Evolutionary conservation across 2,113 vertebrate species (phyloP).

Genomic region (Nothobranchius furzeri): DNA sequence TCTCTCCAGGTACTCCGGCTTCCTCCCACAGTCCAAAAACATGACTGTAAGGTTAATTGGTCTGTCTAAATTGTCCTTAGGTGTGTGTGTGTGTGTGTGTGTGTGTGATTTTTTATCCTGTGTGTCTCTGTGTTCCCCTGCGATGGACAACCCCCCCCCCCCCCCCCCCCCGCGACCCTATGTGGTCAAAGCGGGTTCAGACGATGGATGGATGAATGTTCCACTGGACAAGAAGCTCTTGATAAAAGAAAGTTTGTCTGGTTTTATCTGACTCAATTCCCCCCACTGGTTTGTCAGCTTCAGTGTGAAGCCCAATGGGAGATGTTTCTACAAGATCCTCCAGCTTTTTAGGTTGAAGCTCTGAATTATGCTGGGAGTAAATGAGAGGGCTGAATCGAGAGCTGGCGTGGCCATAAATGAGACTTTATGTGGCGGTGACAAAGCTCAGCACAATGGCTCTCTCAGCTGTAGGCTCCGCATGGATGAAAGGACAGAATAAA

Average conservation of each 20-base stretch:
- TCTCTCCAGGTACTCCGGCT: too few species aligned
- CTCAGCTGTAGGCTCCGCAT: conserved; percentile 52
- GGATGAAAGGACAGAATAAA: conserved; percentile 57
- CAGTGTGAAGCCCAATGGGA: conserved; percentile 53
- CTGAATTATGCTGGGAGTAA: conserved; percentile 70
- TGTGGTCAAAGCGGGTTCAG: too few species aligned
- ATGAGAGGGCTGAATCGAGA: conserved; percentile 57
- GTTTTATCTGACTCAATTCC: conserved; percentile 57
- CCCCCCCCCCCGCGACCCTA: too few species aligned
- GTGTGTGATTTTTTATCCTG: too few species aligned
- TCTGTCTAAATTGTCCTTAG: too few species aligned
- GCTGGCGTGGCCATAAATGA: conserved; percentile 49
- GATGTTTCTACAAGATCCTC: conserved; percentile 55
- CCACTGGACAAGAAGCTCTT: conserved; percentile 24
- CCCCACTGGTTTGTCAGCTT: conserved; percentile 51
- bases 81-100: too few species aligned
- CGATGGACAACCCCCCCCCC: too few species aligned
- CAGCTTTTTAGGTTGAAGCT: conserved; percentile 60
- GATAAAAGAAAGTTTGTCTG: conserved; percentile 28
- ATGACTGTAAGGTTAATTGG: too few species aligned
- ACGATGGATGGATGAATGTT: background rate
- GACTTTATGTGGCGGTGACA: conserved; percentile 58
- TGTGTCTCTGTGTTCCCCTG: too few species aligned
- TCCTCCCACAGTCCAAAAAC: too few species aligned
- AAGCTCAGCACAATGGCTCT: conserved; percentile 54